These are phyloP conservation scores for Cancer borealis DNA, from an alignment of 2,888 invertebrate species.

Conservation along the genomic window DNA sequence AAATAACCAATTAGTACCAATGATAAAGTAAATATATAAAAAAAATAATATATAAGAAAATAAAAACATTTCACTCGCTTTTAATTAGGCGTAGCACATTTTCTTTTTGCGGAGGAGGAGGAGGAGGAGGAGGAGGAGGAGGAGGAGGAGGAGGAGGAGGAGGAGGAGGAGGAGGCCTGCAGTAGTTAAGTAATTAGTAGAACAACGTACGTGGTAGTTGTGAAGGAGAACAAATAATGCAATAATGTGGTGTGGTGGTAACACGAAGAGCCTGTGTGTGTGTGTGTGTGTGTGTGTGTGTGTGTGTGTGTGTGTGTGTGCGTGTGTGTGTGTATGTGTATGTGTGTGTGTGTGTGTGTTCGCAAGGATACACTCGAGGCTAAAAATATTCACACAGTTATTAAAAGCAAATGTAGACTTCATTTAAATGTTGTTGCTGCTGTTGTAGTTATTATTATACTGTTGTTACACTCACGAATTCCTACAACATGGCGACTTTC, in stretches of 20 bases:
- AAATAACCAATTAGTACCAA: no score
- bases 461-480: background rate
- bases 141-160: constrained; percentile 20
- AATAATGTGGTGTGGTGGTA: background rate
- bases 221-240: background rate
- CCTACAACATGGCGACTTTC: no score
- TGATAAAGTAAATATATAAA: no score
- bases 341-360: constrained; percentile 11
- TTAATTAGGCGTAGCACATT: no score
- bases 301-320: constrained; percentile 20
- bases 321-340: background rate
- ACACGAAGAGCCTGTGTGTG: background rate
- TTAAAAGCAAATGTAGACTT: background rate
- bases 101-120: no score
- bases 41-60: no score
- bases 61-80: no score
- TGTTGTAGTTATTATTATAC: background rate
- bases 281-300: constrained; percentile 11
- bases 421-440: background rate
- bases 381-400: background rate
- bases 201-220: no score
- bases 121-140: background rate
- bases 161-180: background rate
- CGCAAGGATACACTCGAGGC: no score
- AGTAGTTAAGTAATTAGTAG: background rate